These are phyloP conservation scores for Meteorus colon DNA, from an alignment of 2,888 invertebrate genomes.

Conservation along the genomic window DNA sequence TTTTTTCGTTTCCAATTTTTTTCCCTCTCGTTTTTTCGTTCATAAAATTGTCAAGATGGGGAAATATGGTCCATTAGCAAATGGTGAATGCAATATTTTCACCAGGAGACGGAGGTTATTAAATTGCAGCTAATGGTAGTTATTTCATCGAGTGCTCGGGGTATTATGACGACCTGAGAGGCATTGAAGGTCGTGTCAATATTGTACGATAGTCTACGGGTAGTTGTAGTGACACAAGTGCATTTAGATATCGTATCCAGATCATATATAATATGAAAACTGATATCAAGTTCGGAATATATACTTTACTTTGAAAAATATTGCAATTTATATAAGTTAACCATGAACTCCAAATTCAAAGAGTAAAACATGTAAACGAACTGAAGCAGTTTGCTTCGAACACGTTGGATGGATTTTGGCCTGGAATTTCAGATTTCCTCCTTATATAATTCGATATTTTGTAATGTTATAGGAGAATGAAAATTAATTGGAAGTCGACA, in stretches of 20 bases:
- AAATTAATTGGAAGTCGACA: conserved; percentile 57
- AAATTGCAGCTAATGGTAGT: conserved; percentile 40
- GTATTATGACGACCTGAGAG: background rate
- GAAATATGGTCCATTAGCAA: conserved; percentile 43
- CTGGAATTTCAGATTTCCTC: background rate
- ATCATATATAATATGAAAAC: no score
- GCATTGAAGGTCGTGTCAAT: conserved; percentile 14
- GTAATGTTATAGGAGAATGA: conserved; percentile 44
- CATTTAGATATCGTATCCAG: background rate
- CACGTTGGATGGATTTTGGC: no score
- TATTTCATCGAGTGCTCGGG: conserved; percentile 32
- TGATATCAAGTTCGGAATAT: background rate
- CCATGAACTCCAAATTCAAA: no score
- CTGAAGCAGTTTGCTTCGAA: no score
- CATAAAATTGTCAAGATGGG: conserved; percentile 1
- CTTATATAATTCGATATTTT: conserved; percentile 13
- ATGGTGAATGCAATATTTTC: conserved; percentile 16
- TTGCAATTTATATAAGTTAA: background rate
- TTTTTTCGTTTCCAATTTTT: conserved; percentile 9
- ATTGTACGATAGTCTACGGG: background rate
- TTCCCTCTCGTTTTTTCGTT: conserved; percentile 15
- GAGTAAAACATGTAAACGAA: no score
- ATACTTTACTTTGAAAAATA: background rate
- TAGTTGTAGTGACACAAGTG: conserved; percentile 12
- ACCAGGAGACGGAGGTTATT: conserved; percentile 35